Conservation (phyloP, 2,797 vertebrate species). For the Pseudochirops cupreus region DNA sequence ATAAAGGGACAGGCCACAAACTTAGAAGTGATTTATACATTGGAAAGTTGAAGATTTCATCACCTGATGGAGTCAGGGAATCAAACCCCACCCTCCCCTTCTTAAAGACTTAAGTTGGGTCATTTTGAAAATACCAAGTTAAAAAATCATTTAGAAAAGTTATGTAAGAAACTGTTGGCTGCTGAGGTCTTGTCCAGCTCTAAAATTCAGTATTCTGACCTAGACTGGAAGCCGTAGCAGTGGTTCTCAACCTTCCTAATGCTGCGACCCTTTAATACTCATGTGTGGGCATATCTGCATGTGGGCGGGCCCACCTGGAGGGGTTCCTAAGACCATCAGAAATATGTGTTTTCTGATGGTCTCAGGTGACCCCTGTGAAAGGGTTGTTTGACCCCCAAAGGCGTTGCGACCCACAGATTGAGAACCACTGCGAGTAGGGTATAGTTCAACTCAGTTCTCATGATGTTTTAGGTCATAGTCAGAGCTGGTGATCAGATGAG, state of each 20-base stretch:
- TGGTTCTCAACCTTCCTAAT: no score
- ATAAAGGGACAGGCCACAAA: neutral
- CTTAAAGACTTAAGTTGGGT: neutral
- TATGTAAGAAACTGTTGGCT: neutral
- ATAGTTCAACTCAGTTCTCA: neutral
- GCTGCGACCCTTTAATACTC: no score
- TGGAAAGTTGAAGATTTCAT: neutral
- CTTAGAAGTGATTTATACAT: neutral
- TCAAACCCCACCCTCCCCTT: conserved; percentile 2
- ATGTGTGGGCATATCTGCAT: no score
- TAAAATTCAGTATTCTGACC: conserved; percentile 1
- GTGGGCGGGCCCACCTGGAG: no score
- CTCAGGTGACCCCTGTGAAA: no score
- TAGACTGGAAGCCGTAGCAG: neutral
- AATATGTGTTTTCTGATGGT: no score
- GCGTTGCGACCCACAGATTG: no score
- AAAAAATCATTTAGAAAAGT: conserved; percentile 20
- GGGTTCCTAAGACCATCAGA: no score
- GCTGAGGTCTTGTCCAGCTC: conserved; percentile 34
- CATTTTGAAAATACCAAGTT: conserved; percentile 37
- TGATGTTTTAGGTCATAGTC: neutral
- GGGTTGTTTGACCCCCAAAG: no score
- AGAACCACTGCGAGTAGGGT: neutral
- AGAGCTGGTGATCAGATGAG: neutral
- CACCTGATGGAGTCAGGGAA: neutral